Evolutionary conservation across 2,888 invertebrate genomes (phyloP).

Genomic region (Caenorhabditis sinica): DNA sequence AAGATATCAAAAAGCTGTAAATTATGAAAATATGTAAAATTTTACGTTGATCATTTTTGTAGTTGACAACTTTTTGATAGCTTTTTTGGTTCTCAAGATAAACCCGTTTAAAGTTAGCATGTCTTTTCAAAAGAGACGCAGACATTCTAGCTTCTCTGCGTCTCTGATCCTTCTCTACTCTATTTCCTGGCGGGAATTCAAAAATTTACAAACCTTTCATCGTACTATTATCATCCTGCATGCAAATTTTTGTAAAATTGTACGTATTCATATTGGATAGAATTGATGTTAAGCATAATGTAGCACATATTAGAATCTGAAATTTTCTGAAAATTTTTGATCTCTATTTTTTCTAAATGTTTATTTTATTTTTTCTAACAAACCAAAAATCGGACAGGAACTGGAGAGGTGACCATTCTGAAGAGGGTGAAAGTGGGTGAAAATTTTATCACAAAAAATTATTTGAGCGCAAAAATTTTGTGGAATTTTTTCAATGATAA

Average conservation of each 20-base stretch:
- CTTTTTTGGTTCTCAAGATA: neutral
- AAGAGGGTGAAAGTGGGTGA: constrained; percentile 27
- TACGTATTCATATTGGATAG: constrained; percentile 72
- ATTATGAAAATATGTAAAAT: neutral
- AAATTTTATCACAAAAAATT: constrained; percentile 19
- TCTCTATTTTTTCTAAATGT: neutral
- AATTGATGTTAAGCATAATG: constrained; percentile 69
- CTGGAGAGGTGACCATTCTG: constrained; percentile 49
- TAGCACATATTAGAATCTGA: constrained; percentile 67
- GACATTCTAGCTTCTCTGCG: neutral
- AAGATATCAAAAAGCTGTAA: neutral
- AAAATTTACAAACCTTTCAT: constrained; percentile 42
- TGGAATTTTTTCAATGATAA: neutral
- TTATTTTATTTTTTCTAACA: neutral
- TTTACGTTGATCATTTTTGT: neutral
- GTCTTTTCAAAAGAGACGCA: neutral
- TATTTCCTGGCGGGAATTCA: neutral
- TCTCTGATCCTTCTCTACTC: too few relatives aligned
- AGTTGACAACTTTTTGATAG: neutral
- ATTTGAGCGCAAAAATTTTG: neutral
- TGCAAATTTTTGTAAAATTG: constrained; percentile 75
- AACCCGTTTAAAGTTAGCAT: too few relatives aligned
- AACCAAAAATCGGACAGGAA: constrained; percentile 62
- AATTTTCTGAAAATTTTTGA: constrained; percentile 19
- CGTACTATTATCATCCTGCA: constrained; percentile 68